Conservation (phyloP, 2,888 invertebrate genomes). For the Trissoscelio sp. region DNA sequence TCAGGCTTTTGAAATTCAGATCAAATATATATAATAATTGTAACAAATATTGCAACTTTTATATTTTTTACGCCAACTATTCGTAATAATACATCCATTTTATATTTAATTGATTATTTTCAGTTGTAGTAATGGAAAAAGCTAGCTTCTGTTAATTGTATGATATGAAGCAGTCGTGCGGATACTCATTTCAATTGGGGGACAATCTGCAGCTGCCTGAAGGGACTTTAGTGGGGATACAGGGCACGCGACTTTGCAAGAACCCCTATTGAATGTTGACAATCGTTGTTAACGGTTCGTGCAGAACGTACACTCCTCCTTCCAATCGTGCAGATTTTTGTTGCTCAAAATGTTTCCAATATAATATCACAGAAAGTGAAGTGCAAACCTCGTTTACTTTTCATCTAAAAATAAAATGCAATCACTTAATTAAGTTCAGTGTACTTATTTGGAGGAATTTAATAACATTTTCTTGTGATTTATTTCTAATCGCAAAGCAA, state of each 20-base stretch:
- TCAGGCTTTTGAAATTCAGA: too few species aligned
- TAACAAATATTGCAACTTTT: too few species aligned
- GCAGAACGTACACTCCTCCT: constrained; percentile 30
- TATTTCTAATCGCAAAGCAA: not conserved
- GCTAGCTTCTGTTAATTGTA: constrained; percentile 22
- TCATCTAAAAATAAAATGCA: not conserved
- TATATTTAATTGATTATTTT: not conserved
- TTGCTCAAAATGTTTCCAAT: not conserved
- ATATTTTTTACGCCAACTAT: too few species aligned
- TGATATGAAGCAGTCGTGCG: constrained; percentile 42
- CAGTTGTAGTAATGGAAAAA: not conserved
- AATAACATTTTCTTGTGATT: not conserved
- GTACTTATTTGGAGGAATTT: not conserved
- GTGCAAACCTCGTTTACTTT: too few species aligned
- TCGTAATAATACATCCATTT: not conserved
- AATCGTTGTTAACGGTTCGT: constrained; percentile 67
- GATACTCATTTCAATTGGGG: constrained; percentile 64
- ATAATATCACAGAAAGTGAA: not conserved
- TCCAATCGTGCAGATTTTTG: constrained; percentile 28
- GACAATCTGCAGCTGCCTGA: constrained; percentile 71
- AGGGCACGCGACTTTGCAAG: constrained; percentile 74
- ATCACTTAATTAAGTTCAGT: not conserved
- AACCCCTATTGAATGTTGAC: constrained; percentile 63
- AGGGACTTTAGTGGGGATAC: constrained; percentile 70
- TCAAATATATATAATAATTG: too few species aligned